These are phyloP conservation scores for Halichondria panicea DNA, from an alignment of 37 sponge, comb jelly and placozoan species.

Conservation along the genomic window DNA sequence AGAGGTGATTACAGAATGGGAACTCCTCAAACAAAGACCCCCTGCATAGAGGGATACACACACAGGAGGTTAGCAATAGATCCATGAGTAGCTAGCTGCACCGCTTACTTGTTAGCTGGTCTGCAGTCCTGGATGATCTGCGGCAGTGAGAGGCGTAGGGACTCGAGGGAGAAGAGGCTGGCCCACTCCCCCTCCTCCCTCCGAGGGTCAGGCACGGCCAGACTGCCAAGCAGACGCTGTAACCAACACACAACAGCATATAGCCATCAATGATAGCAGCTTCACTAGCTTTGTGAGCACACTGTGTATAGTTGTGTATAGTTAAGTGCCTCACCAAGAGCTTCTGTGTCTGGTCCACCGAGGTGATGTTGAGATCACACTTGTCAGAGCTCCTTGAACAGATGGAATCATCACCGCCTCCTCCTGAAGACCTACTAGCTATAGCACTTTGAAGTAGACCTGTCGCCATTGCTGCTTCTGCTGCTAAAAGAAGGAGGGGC, in stretches of 20 bases:
- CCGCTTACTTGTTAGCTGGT: slow-evolving; percentile 14
- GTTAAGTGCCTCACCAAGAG: background rate
- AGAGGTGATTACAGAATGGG: slow-evolving; percentile 3
- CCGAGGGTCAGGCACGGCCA: background rate
- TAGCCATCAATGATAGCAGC: too few species aligned
- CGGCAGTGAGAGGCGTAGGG: slow-evolving; percentile 24
- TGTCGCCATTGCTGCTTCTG: too few species aligned
- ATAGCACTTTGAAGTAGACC: too few species aligned
- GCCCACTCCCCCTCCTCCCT: slow-evolving; percentile 13
- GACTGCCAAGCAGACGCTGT: too few species aligned
- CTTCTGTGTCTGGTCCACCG: background rate
- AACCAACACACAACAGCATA: too few species aligned
- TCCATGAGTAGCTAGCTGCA: background rate
- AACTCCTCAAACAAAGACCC: slow-evolving; percentile 9
- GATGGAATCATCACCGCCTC: too few species aligned
- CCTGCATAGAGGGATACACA: background rate
- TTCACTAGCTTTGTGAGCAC: too few species aligned
- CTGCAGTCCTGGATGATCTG: slow-evolving; percentile 13
- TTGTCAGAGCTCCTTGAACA: too few species aligned
- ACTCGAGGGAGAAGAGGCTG: slow-evolving; percentile 6
- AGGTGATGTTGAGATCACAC: background rate
- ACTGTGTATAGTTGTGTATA: too few species aligned
- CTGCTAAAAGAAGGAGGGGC: too few species aligned
- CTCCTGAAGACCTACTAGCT: too few species aligned
- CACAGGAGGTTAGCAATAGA: background rate